Evolutionary conservation across 2,113 vertebrate genomes (phyloP), one percentile per base, ranked within the genome.

Genomic region (Nibea albiflora): DNA sequence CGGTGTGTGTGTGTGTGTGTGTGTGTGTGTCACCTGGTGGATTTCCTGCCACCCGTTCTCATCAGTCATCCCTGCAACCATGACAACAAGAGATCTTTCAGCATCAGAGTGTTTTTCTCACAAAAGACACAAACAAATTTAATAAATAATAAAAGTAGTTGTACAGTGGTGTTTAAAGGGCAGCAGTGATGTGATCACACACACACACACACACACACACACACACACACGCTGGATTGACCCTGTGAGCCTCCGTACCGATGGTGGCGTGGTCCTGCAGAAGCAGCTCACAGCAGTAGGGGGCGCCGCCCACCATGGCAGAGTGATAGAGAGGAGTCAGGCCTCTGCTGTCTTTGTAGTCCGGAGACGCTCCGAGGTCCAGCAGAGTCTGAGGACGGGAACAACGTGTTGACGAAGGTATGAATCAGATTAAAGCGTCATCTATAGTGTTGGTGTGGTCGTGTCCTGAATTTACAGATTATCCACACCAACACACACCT

Each of bases 11-110:
- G 52, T 50, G 42, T 26, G 68, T 22, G 81, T 58, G 80, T 70
- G 70, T 54, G 77, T 76, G 65, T 74, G 42, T 62, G 39, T 88
- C 90, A 98, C 98, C 97, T 98, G 98, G 88, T 98, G 98, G 85
- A 98, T 97, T 92, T 99, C 98, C 89, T 99, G 98, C 97, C 98
- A 98, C 74, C 98, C 98, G 0, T 99, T 99, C 89, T 99, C 98
- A 0, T 99, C 98, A 0, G 96, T 94, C 72, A 96, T 97, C 82
- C 93, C 93, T 94, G 89, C 61, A 90, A 92, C 85, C 88, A 88
- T 81, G 82, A 88, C 73, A 88, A 90, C 81, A 72, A 79, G 22
- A 67, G 53, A 14, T 61, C 44, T 61, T 61, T 83, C 50, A 90
- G 47, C 4, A 4, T 3, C 64, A 12, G 73, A 84, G 69, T 63